Evolutionary conservation across 2,888 invertebrate species (phyloP).

Genomic region (Papilio demoleus): DNA sequence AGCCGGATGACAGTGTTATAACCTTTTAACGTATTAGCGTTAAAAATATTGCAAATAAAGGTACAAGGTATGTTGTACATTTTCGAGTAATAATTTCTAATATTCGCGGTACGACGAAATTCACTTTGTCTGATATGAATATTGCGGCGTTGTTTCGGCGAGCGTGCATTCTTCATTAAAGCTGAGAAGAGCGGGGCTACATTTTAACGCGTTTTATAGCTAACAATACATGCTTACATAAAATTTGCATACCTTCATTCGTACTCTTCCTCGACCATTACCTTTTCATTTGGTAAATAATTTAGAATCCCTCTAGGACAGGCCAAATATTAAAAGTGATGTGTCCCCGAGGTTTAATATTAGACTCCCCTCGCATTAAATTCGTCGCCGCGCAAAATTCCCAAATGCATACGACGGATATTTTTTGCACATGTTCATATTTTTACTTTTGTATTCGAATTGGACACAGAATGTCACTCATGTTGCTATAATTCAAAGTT

Average conservation of each 20-base stretch:
- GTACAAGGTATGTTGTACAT: conserved; percentile 24
- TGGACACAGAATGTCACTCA: conserved; percentile 80
- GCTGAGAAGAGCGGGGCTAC: conserved; percentile 58
- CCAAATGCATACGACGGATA: conserved; percentile 82
- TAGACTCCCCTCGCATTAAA: conserved; percentile 83
- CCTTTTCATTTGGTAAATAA: conserved; percentile 84
- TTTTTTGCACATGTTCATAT: conserved; percentile 84
- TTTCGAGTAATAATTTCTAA: conserved; percentile 58
- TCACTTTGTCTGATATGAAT: conserved; percentile 60
- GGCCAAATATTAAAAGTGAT: conserved; percentile 83
- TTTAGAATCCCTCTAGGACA: conserved; percentile 81
- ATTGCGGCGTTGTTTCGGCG: conserved; percentile 53
- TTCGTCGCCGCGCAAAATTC: conserved; percentile 83
- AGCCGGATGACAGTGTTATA: not conserved
- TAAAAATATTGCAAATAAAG: conserved; percentile 21
- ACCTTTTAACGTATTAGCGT: conserved; percentile 18
- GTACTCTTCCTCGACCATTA: conserved; percentile 80
- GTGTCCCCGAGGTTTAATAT: conserved; percentile 83
- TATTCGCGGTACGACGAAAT: conserved; percentile 63
- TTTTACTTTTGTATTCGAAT: conserved; percentile 74
- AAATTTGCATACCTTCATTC: conserved; percentile 82
- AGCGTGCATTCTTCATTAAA: conserved; percentile 67
- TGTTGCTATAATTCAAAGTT: conserved; percentile 60
- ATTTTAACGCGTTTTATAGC: conserved; percentile 65
- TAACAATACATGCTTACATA: conserved; percentile 74